phyloP scores from a whole-genome alignment of 2,888 invertebrate genomes.

The Trachelus iudaicus region DNA sequence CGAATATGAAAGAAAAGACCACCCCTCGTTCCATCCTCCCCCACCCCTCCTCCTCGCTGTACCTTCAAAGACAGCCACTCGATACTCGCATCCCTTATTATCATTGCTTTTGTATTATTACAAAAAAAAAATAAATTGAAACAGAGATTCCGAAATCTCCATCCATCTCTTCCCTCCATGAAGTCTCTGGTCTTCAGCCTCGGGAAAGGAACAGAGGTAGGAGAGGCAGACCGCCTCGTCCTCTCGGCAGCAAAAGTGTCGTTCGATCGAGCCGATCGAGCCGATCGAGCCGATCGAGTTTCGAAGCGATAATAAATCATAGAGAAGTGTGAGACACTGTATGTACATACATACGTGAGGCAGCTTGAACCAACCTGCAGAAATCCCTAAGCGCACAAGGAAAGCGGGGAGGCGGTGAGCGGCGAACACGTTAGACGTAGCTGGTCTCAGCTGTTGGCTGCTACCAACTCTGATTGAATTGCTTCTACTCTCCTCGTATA shows the following conservation, averaged over 20 bases:
- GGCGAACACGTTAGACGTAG: conserved; percentile 14
- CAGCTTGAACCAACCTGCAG: not conserved
- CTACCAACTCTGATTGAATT: conserved; percentile 60
- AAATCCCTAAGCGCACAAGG: too few relatives aligned
- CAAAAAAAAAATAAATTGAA: not conserved
- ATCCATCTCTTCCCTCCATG: not conserved
- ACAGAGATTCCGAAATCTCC: not conserved
- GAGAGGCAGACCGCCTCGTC: too few relatives aligned
- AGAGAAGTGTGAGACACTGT: not conserved
- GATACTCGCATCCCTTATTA: too few relatives aligned
- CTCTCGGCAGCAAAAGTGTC: not conserved
- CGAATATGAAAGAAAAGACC: too few relatives aligned
- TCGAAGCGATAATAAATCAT: not conserved
- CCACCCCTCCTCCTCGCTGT: too few relatives aligned
- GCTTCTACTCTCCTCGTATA: conserved; percentile 37
- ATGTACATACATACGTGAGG: not conserved
- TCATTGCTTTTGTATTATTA: too few relatives aligned
- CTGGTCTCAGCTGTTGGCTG: conserved; percentile 58
- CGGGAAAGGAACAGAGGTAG: too few relatives aligned
- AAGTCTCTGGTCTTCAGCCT: too few relatives aligned
- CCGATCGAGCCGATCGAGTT: too few relatives aligned
- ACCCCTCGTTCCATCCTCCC: too few relatives aligned
- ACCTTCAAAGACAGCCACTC: too few relatives aligned
- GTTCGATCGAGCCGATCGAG: too few relatives aligned
- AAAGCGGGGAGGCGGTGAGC: not conserved